Percentiles rank a stretch among this genome's conserved stretches.
Conservation (phyloP, 1,140 invertebrate genomes). For the Cydia amplana region DNA sequence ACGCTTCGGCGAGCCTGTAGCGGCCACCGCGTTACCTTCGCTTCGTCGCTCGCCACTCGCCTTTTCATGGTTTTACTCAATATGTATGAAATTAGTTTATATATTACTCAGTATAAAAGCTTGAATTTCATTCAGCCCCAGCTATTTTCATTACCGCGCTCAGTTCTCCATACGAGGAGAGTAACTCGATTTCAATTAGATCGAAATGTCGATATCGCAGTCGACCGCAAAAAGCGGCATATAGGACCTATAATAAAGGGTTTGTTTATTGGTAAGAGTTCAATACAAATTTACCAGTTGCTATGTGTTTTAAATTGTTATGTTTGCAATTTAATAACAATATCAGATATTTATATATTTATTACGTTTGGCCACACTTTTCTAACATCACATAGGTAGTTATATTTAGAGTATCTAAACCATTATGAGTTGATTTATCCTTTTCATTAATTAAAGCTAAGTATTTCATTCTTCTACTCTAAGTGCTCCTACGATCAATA, state of each 20-base stretch:
- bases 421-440: no score
- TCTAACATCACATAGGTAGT: no score
- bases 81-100: constrained; percentile 14
- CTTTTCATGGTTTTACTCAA: constrained; percentile 43
- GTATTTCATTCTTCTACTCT: no score
- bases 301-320: background rate
- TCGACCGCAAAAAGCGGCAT: constrained; percentile 18
- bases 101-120: constrained; percentile 7
- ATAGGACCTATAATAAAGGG: no score
- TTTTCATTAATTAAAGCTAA: no score
- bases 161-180: background rate
- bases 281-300: background rate
- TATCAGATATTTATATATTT: no score
- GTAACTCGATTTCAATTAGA: constrained; percentile 19
- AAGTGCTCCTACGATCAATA: no score
- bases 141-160: constrained; percentile 19
- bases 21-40: constrained; percentile 57
- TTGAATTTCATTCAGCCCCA: constrained; percentile 16
- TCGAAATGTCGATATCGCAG: constrained; percentile 27
- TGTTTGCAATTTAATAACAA: no score
- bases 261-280: constrained; percentile 2
- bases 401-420: no score
- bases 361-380: no score
- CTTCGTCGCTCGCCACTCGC: constrained; percentile 49
- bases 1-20: constrained; percentile 45